phyloP scores from a whole-genome alignment of 37 sponge, comb jelly and placozoan species.

The Aplysina aerophoba region DNA sequence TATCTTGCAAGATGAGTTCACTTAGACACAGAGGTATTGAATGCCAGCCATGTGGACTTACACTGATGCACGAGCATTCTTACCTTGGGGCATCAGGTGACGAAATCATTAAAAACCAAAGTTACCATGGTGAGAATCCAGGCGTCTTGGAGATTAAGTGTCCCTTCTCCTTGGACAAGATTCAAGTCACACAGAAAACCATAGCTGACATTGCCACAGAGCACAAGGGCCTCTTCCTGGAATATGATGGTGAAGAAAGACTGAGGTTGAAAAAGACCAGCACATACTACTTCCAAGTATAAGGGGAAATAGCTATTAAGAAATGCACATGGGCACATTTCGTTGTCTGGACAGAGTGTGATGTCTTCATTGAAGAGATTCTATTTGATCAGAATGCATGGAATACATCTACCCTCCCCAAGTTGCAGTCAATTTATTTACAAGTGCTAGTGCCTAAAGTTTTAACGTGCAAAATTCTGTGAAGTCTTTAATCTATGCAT shows the following conservation, averaged over 20 bases:
- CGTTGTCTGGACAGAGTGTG: constrained; percentile 13
- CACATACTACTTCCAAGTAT: not conserved
- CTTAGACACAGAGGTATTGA: not conserved
- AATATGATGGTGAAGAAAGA: not conserved
- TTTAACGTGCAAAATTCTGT: not conserved
- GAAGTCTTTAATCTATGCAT: not conserved
- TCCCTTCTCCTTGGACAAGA: constrained; percentile 14
- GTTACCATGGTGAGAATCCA: not conserved
- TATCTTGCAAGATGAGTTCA: not conserved
- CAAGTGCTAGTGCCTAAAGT: not conserved
- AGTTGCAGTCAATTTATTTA: not conserved
- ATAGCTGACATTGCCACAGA: not conserved
- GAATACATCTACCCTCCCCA: not conserved
- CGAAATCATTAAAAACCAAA: not conserved
- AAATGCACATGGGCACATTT: not conserved
- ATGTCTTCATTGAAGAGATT: constrained; percentile 7
- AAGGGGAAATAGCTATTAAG: constrained; percentile 14
- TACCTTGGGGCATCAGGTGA: not conserved
- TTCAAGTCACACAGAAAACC: not conserved
- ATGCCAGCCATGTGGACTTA: constrained; percentile 13
- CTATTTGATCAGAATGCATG: not conserved
- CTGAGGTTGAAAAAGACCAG: not conserved
- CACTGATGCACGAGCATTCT: constrained; percentile 8
- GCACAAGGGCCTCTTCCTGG: not conserved
- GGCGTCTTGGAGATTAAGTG: constrained; percentile 29